phyloP scores from a whole-genome alignment of 1,140 invertebrate genomes.

The Zaprionus ghesquierei region DNA sequence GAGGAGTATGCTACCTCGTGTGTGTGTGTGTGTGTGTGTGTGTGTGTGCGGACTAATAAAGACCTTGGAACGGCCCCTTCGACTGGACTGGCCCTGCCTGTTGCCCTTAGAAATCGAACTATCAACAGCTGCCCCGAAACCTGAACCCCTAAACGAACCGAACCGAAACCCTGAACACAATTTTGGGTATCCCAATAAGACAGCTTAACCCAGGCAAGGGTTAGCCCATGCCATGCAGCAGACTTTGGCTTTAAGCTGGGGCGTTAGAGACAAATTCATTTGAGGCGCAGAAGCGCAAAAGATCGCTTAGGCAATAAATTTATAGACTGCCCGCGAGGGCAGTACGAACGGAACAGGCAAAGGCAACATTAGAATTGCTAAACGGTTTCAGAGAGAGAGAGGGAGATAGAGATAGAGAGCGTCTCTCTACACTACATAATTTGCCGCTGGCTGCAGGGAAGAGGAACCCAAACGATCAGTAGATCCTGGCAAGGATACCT shows the following conservation, averaged over 20 bases:
- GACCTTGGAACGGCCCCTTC: slow-evolving; percentile 53
- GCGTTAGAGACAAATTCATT: slow-evolving; percentile 82
- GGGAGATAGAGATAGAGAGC: neutral
- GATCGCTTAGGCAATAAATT: slow-evolving; percentile 73
- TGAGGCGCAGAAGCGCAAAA: slow-evolving; percentile 37
- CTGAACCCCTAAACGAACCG: slow-evolving; percentile 22
- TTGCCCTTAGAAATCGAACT: slow-evolving; percentile 75
- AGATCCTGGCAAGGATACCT: neutral
- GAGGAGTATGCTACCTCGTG: neutral
- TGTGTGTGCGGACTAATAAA: slow-evolving; percentile 58
- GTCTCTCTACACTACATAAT: slow-evolving; percentile 56
- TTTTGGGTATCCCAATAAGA: slow-evolving; percentile 18
- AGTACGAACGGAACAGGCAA: neutral
- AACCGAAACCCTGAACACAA: neutral
- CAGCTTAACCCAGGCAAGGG: neutral
- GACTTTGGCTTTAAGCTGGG: slow-evolving; percentile 26
- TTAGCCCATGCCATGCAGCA: neutral
- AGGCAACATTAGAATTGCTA: slow-evolving; percentile 73
- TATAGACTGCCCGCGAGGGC: slow-evolving; percentile 65
- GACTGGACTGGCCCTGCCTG: neutral
- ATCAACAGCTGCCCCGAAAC: slow-evolving; percentile 65
- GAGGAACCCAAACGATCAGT: neutral
- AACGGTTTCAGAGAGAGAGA: slow-evolving; percentile 1
- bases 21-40: neutral
- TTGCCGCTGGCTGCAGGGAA: slow-evolving; percentile 13